Conservation (phyloP, 2,113 vertebrate species). For the Bos javanicus region DNA sequence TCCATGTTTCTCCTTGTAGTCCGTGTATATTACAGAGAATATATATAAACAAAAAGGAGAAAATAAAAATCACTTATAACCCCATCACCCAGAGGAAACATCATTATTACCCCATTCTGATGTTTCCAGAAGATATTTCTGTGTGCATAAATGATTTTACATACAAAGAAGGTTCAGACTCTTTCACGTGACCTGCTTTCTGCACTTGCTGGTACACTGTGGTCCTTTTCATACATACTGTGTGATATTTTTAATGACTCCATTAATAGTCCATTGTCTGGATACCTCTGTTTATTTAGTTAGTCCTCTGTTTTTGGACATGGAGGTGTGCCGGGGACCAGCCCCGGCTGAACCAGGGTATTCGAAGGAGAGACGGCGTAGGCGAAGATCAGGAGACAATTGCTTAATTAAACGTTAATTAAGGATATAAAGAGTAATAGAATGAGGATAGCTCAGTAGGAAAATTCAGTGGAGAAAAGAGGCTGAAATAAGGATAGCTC, state of each 20-base stretch:
- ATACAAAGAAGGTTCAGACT: not conserved
- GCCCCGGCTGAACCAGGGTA: too few relatives aligned
- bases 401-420: too few relatives aligned
- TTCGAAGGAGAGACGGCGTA: too few relatives aligned
- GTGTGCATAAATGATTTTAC: not conserved
- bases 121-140: not conserved
- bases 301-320: not conserved
- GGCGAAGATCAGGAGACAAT: too few relatives aligned
- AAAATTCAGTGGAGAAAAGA: too few relatives aligned
- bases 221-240: not conserved
- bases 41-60: not conserved
- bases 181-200: not conserved
- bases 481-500: too few relatives aligned
- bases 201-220: not conserved
- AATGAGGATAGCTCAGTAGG: too few relatives aligned
- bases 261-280: not conserved
- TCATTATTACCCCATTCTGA: not conserved
- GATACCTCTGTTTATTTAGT: not conserved
- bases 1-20: not conserved
- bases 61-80: not conserved
- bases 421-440: too few relatives aligned
- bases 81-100: not conserved
- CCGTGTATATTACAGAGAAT: not conserved
- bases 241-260: not conserved
- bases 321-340: too few relatives aligned